Percentiles rank a stretch among this genome's conserved stretches.
These are phyloP conservation scores for Callocephalon fimbriatum DNA, from an alignment of 2,113 vertebrate genomes.

Conservation along the genomic window DNA sequence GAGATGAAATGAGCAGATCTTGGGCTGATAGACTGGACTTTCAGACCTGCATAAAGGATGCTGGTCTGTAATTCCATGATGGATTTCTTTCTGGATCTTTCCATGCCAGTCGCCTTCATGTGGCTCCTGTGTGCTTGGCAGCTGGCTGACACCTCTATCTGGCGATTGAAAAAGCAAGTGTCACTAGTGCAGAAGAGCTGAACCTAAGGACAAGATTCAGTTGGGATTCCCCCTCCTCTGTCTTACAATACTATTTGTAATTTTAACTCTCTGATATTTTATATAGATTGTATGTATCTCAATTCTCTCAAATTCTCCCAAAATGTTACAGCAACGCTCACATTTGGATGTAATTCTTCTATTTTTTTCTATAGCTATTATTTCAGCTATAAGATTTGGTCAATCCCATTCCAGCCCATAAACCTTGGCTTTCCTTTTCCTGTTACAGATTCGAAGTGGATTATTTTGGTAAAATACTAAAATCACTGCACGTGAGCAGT, in stretches of 20 bases:
- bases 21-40: not conserved
- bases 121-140: not conserved
- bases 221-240: not conserved
- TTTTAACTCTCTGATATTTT: slow-evolving; percentile 23
- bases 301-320: not conserved
- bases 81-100: not conserved
- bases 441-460: not conserved
- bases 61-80: not conserved
- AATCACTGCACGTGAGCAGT: not conserved
- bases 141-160: not conserved
- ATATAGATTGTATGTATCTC: not conserved
- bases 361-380: not conserved
- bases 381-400: not conserved
- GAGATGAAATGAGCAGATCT: not conserved
- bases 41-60: not conserved
- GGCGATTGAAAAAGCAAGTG: not conserved
- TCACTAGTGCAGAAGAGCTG: not conserved
- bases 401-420: not conserved
- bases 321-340: not conserved
- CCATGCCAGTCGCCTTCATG: not conserved
- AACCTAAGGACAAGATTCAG: not conserved
- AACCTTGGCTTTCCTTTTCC: not conserved
- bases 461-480: not conserved
- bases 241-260: not conserved
- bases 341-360: not conserved